Conservation (phyloP, 2,888 invertebrate genomes). For the Heliconius cydno region DNA sequence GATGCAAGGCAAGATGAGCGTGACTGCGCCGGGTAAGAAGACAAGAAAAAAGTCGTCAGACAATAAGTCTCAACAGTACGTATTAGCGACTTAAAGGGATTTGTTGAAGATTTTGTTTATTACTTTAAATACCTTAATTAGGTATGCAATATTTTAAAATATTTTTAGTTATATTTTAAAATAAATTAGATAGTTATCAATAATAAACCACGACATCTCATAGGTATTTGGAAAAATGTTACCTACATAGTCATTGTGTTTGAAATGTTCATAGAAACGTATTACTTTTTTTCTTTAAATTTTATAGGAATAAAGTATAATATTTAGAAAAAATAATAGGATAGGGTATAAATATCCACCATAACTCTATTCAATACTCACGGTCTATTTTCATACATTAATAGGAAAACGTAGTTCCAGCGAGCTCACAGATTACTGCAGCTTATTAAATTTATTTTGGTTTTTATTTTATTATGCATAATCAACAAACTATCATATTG, state of each 20-base stretch:
- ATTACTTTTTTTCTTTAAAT: neutral
- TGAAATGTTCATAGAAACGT: neutral
- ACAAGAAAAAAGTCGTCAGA: constrained; percentile 88
- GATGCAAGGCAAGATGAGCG: constrained; percentile 94
- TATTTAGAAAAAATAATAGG: too few species aligned
- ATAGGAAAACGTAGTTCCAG: neutral
- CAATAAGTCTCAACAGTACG: constrained; percentile 87
- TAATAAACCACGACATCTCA: neutral
- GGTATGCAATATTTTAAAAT: neutral
- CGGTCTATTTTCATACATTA: too few species aligned
- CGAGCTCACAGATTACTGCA: neutral
- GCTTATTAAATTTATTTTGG: neutral
- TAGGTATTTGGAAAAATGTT: neutral
- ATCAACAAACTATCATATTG: neutral
- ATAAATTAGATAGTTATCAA: neutral
- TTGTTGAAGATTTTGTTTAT: constrained; percentile 51
- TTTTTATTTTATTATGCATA: too few species aligned
- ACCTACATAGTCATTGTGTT: neutral
- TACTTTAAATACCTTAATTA: constrained; percentile 2
- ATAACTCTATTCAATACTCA: too few species aligned
- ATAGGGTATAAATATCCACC: too few species aligned
- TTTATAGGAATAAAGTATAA: too few species aligned
- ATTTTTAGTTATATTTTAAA: neutral
- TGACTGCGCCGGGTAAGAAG: constrained; percentile 87
- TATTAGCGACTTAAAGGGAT: constrained; percentile 72